These are phyloP conservation scores for Cerastoderma edule DNA, from an alignment of 2,888 invertebrate species.

Conservation along the genomic window DNA sequence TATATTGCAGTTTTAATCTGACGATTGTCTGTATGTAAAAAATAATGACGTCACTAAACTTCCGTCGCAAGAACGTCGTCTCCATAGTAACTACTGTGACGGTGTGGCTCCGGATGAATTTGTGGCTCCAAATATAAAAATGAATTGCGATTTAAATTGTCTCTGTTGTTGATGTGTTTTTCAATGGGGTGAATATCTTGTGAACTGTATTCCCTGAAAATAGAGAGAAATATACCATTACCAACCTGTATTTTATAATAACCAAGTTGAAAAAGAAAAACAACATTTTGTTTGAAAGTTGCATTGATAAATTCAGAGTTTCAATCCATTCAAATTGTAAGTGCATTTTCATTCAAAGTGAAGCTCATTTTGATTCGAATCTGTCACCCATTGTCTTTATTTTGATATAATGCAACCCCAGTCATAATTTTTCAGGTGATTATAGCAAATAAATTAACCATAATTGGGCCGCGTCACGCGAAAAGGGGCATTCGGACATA, in stretches of 20 bases:
- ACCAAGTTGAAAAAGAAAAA: too few species aligned
- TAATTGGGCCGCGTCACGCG: too few species aligned
- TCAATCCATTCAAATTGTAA: too few species aligned
- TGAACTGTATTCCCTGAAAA: conserved; percentile 63
- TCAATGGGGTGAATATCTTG: conserved; percentile 64
- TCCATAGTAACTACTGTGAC: conserved; percentile 68
- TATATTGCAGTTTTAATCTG: conserved; percentile 59
- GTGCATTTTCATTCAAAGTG: too few species aligned
- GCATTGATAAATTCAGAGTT: too few species aligned
- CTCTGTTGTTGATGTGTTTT: conserved; percentile 67
- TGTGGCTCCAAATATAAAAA: conserved; percentile 67
- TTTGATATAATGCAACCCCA: too few species aligned
- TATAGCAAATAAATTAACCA: too few species aligned
- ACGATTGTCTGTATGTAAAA: conserved; percentile 47
- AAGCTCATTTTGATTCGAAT: too few species aligned
- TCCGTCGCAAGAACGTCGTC: conserved; percentile 74
- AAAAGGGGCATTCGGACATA: too few species aligned
- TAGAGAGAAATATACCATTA: conserved; percentile 34
- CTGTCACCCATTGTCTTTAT: too few species aligned
- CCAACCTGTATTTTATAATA: neutral
- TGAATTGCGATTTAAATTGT: conserved; percentile 66
- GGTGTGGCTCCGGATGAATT: conserved; percentile 58
- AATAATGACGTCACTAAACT: conserved; percentile 65
- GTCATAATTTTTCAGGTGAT: too few species aligned
- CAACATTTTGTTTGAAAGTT: too few species aligned